Percentiles rank a stretch among this genome's conserved stretches.
phyloP scores from a whole-genome alignment of 2,797 vertebrate genomes.

The Labeo calbasu region DNA sequence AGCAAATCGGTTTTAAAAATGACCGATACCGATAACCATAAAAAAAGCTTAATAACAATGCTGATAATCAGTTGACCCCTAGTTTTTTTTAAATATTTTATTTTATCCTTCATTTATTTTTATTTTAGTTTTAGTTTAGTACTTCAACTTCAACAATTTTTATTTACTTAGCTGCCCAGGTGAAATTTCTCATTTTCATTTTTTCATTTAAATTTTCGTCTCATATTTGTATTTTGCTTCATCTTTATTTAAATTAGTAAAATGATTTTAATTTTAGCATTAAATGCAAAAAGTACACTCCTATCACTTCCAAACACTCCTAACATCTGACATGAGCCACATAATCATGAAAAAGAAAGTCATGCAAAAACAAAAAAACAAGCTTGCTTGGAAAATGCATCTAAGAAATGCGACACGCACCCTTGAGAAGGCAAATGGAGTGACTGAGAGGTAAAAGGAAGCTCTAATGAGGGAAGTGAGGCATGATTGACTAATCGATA shows the following conservation, averaged over 20 bases:
- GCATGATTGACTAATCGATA: slow-evolving; percentile 37
- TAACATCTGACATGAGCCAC: neutral
- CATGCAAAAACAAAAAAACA: neutral
- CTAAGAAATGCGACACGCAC: slow-evolving; percentile 38
- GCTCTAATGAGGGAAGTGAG: slow-evolving; percentile 42
- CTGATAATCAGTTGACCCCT: too few species aligned
- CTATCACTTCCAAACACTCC: neutral
- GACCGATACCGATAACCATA: too few species aligned
- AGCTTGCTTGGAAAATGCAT: slow-evolving; percentile 25
- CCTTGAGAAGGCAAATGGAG: slow-evolving; percentile 29
- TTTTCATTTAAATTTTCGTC: neutral
- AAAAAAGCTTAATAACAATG: too few species aligned
- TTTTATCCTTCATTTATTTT: neutral
- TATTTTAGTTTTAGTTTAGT: neutral
- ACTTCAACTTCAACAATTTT: neutral
- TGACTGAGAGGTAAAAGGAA: slow-evolving; percentile 26
- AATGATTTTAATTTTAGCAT: neutral
- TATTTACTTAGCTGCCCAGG: neutral
- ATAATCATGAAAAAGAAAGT: slow-evolving; percentile 1
- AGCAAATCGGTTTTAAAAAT: too few species aligned
- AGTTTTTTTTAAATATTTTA: neutral
- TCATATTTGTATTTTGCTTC: neutral
- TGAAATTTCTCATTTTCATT: too few species aligned
- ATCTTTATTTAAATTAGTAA: too few species aligned
- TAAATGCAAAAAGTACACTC: neutral